Base-by-base conservation (phyloP, 2,888 invertebrate species). In the Cheilosia vulpina region DNA sequence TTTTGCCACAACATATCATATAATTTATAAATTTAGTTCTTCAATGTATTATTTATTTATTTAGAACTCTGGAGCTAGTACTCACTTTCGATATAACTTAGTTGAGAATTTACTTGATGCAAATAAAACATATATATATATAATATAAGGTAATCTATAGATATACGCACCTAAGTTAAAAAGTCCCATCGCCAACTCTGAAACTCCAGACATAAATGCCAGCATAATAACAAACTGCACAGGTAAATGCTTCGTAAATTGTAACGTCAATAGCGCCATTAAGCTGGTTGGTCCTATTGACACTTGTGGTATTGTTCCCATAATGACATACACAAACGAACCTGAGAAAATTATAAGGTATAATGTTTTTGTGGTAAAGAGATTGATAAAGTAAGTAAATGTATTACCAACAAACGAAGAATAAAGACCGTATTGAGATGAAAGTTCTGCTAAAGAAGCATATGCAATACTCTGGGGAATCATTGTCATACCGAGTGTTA, bases 401-500 rank as follows among this genome's bases (percentile, higher is more conserved):
- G 3, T 21, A 90, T 90, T 88, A 91, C 97, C 97, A 92, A 98
- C 94, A 91, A 98, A 97, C 0, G 98, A 96, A 2, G 98, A 97
- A 92, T 98, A 98, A 24, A 99, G 93, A 0, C 98, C 99, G 93
- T 97, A 97, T 94, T 98, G 96, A 43, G 98, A 95, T 19, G 96
- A 95, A 68, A 98, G 93, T 58, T 96, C 96, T 13, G 98, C 98
- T 58, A 98, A 93, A 62, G 96, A 76, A 0, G 98, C 98, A 92
- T 98, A 98, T 15, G 98, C 98, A 89, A 98, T 96, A 88, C 97
- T 97, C 93, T 98, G 98, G 5, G 98, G 98, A 89, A 98, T 97
- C 90, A 98, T 95, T 4, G 98, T 98, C 68, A 98, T 93, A 0
- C 98, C 98, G 11, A 98, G 94, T 1, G 98, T 97, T 60, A 98